Evolutionary conservation across 2,888 invertebrate genomes (phyloP).

Genomic region (Chalcis sispes): DNA sequence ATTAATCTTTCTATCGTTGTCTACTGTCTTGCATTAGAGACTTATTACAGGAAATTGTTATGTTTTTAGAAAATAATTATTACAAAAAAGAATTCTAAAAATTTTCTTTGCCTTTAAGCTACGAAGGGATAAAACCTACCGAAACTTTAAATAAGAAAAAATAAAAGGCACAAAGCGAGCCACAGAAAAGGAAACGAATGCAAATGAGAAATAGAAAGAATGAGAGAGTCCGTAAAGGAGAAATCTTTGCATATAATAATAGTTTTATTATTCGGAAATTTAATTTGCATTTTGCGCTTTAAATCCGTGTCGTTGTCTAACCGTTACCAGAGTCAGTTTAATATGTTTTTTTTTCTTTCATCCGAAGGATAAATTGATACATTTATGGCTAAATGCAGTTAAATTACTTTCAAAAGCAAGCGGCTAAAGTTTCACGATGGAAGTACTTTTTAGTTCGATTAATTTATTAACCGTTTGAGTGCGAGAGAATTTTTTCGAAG

Average conservation of each 20-base stretch:
- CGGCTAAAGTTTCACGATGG: too few relatives aligned
- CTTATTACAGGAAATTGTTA: too few relatives aligned
- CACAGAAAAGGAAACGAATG: background rate
- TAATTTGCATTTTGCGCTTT: constrained; percentile 23
- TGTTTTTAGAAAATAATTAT: too few relatives aligned
- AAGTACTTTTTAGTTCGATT: too few relatives aligned
- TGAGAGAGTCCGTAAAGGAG: background rate
- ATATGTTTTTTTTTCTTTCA: constrained; percentile 28
- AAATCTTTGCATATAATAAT: constrained; percentile 35
- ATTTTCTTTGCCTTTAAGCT: background rate
- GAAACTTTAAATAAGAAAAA: background rate
- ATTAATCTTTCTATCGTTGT: background rate
- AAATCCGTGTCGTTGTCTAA: constrained; percentile 21
- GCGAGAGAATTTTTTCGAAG: too few relatives aligned
- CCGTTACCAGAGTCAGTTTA: background rate
- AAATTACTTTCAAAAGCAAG: too few relatives aligned
- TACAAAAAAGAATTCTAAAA: background rate
- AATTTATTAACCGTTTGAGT: too few relatives aligned
- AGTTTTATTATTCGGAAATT: constrained; percentile 24
- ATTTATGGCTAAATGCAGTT: too few relatives aligned
- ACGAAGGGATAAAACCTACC: background rate
- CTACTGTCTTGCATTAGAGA: background rate
- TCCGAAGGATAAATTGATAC: constrained; percentile 31
- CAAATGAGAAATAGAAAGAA: constrained; percentile 27
- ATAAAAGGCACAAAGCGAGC: background rate